Evolutionary conservation across 2,888 invertebrate species (phyloP).

Genomic region (Stenoptilia bipunctidactyla): DNA sequence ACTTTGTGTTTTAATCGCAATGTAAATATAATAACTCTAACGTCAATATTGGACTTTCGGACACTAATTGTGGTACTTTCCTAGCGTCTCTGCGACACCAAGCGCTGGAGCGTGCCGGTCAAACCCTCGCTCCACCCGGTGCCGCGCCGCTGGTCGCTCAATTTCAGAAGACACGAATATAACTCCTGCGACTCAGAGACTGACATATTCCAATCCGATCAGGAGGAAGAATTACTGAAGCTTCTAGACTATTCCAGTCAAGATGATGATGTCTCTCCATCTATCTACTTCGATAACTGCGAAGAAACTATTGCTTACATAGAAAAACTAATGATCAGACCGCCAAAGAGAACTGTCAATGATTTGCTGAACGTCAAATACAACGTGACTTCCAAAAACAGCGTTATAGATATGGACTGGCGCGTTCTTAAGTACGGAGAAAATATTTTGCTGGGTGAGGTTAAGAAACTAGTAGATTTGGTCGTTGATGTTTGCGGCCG

Average conservation of each 20-base stretch:
- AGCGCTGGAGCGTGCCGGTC: slow-evolving; percentile 61
- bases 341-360: slow-evolving; percentile 24
- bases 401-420: slow-evolving; percentile 60
- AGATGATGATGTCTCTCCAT: slow-evolving; percentile 68
- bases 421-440: slow-evolving; percentile 61
- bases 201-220: slow-evolving; percentile 83
- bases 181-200: slow-evolving; percentile 76
- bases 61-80: background rate
- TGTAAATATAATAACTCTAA: no score
- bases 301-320: slow-evolving; percentile 55
- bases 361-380: slow-evolving; percentile 48
- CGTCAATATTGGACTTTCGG: slow-evolving; percentile 33
- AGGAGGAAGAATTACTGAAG: slow-evolving; percentile 82
- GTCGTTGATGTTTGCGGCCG: slow-evolving; percentile 36
- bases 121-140: slow-evolving; percentile 38
- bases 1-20: no score
- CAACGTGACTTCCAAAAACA: slow-evolving; percentile 48
- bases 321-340: slow-evolving; percentile 37
- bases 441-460: slow-evolving; percentile 55
- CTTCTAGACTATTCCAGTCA: slow-evolving; percentile 79
- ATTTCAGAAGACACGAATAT: slow-evolving; percentile 32
- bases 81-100: slow-evolving; percentile 55
- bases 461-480: slow-evolving; percentile 49
- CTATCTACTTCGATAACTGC: slow-evolving; percentile 56
- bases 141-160: slow-evolving; percentile 36